phyloP scores from a whole-genome alignment of 1,140 invertebrate species.

The Eriosoma lanigerum region DNA sequence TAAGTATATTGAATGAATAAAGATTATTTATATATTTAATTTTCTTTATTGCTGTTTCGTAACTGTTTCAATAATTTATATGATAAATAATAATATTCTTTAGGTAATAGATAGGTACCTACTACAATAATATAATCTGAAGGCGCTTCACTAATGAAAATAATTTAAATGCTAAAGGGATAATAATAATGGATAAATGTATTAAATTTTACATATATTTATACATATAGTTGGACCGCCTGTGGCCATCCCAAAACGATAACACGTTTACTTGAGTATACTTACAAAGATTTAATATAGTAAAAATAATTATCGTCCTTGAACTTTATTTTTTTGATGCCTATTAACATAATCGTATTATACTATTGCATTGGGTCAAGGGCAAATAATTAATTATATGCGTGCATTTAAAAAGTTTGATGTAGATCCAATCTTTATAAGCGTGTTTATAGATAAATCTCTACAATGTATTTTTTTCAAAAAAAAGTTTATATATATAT shows the following conservation, averaged over 20 bases:
- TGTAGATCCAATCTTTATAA: no score
- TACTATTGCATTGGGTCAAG: constrained; percentile 9
- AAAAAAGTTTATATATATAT: no score
- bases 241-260: background rate
- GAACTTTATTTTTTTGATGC: background rate
- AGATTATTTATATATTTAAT: background rate
- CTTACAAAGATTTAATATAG: background rate
- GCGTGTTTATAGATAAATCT: no score
- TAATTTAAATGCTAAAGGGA: background rate
- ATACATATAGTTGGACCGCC: background rate
- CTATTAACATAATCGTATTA: background rate
- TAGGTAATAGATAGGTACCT: no score
- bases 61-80: background rate
- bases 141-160: background rate
- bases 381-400: constrained; percentile 3
- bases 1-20: no score
- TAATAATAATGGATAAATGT: background rate
- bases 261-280: background rate
- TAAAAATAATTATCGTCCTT: constrained; percentile 31
- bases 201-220: background rate
- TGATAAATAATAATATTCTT: background rate
- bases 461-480: no score
- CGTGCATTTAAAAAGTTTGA: background rate
- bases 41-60: background rate
- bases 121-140: background rate